Base-by-base conservation (phyloP, 2,797 vertebrate genomes). In the Lagorchestes hirsutus region DNA sequence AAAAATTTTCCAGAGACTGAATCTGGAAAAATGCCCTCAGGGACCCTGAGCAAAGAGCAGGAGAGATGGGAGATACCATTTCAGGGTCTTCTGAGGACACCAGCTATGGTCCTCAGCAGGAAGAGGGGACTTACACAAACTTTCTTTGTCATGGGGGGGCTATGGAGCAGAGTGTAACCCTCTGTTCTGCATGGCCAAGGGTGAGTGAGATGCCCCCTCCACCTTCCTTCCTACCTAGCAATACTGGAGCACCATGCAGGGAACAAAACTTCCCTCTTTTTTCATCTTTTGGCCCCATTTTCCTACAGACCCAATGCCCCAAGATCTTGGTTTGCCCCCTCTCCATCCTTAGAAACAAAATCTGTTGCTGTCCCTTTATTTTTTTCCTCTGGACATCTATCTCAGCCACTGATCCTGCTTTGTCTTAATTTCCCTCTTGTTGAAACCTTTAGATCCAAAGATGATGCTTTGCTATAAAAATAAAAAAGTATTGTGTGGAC, bases 1-100 rank as follows among this genome's bases (percentile, higher is more conserved):
- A 98, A 98, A 92, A 99, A 52, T 99, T 98, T 99, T 99, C 98
- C 99, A 99, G 98, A 98, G 99, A 97, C 98, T 98, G 96, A 99
- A 99, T 98, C 98, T 98, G 56, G 99, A 99, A 92, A 62, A 62
- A 62, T 98, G 97, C 95, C 98, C 34, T 24, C 97, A 97, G 57
- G 95, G 94, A 0, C 91, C 96, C 50, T 99, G 97, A 99, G 91
- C 40, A 94, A 93, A 90, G 22, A 18, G 0, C 14, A 92, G 46
- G 40, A 62, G 59, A 62, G 18, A 34, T 62, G 59, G 59, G 31
- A 62, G 31, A 31, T 62, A 62, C 59, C 59, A 62, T 8, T 29
- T 8, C 57, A 58, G 28, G 22, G 59, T 31, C 59, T 62, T 28
- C 59, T 62, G 10, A 62, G 59, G 29, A 62, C 11, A 62, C 59